phyloP scores from a whole-genome alignment of 1,140 invertebrate species.

The Calosoma granatense region DNA sequence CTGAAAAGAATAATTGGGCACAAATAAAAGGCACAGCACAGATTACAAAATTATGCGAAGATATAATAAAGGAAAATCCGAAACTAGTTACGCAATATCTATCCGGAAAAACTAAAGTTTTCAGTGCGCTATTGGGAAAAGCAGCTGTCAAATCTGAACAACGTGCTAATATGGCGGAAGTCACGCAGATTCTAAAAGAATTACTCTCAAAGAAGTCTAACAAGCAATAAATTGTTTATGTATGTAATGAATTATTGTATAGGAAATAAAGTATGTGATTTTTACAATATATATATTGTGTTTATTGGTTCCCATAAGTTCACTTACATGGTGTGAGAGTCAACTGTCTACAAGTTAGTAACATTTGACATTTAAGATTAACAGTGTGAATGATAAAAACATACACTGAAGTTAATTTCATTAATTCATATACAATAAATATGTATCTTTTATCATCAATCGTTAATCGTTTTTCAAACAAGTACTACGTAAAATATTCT shows the following conservation, averaged over 20 bases:
- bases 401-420: too few species aligned
- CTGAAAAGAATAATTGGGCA: slow-evolving; percentile 49
- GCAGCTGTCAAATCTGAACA: slow-evolving; percentile 46
- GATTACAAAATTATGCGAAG: slow-evolving; percentile 48
- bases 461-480: neutral
- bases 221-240: neutral
- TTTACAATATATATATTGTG: slow-evolving; percentile 6
- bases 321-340: slow-evolving; percentile 1
- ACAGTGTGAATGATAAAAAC: neutral
- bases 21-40: slow-evolving; percentile 50
- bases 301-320: slow-evolving; percentile 9
- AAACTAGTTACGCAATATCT: slow-evolving; percentile 55
- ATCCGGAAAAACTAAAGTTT: slow-evolving; percentile 57
- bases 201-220: slow-evolving; percentile 31
- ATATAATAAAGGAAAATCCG: slow-evolving; percentile 53
- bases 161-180: slow-evolving; percentile 53
- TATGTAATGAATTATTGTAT: neutral
- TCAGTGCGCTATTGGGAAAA: slow-evolving; percentile 49
- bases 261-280: too few species aligned
- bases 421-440: too few species aligned
- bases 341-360: neutral
- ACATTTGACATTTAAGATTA: neutral
- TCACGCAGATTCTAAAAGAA: slow-evolving; percentile 47
- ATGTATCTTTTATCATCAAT: neutral
- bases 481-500: neutral